Evolutionary conservation across 2,113 vertebrate species (phyloP).

Genomic region (Anhinga rufa): DNA sequence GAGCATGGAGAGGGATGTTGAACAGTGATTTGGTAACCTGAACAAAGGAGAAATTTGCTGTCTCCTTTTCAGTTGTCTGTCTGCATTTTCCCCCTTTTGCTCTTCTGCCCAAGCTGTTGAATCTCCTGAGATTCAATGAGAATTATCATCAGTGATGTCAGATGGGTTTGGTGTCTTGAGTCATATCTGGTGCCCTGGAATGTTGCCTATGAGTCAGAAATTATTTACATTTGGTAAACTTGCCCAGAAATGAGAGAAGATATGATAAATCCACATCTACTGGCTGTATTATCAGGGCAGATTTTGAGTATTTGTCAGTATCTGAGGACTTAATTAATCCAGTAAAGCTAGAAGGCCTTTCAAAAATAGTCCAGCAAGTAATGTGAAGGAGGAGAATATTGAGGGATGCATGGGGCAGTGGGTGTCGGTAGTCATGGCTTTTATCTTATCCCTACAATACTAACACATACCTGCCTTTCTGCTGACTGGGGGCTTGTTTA

Average conservation of each 20-base stretch:
- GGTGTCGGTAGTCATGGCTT: not conserved
- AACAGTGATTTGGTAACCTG: not conserved
- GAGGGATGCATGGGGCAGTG: no score
- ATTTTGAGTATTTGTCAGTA: not conserved
- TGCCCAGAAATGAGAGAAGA: not conserved
- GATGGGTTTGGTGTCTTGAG: not conserved
- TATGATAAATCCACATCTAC: not conserved
- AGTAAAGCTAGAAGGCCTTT: not conserved
- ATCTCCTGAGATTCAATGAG: no score
- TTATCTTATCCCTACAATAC: not conserved
- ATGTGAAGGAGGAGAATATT: not conserved
- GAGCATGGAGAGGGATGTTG: not conserved
- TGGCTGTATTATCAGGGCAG: not conserved
- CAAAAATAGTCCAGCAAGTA: not conserved
- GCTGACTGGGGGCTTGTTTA: not conserved
- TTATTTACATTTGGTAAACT: fast-evolving
- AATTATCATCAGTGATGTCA: not conserved
- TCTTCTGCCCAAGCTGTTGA: not conserved
- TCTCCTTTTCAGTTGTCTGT: not conserved
- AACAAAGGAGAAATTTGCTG: not conserved
- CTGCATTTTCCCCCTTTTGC: not conserved
- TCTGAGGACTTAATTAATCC: not conserved
- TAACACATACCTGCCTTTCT: not conserved
- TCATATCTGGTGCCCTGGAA: not conserved
- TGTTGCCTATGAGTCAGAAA: not conserved